phyloP scores from a whole-genome alignment of 2,888 invertebrate species.

The Cremastinae sp. region DNA sequence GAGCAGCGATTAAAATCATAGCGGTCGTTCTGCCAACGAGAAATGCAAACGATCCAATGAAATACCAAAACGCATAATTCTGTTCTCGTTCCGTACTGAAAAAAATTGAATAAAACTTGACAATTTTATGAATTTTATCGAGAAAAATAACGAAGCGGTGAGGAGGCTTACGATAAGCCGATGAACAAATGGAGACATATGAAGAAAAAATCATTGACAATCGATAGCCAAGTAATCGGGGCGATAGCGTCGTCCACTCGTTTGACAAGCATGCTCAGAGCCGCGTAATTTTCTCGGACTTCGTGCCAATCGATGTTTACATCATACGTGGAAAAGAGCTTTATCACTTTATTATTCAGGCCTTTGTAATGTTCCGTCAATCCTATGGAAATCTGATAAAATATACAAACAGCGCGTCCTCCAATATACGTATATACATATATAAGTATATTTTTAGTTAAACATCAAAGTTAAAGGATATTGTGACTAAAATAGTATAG shows the following conservation, averaged over 20 bases:
- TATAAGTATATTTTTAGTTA: no score
- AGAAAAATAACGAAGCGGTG: conserved; percentile 18
- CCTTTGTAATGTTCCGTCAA: conserved; percentile 85
- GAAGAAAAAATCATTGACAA: conserved; percentile 87
- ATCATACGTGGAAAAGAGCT: conserved; percentile 77
- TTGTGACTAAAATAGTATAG: neutral
- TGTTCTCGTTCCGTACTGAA: conserved; percentile 55
- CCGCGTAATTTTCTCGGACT: conserved; percentile 85
- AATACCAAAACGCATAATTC: conserved; percentile 80
- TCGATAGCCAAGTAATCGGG: conserved; percentile 85
- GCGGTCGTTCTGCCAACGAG: conserved; percentile 80
- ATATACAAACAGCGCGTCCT: neutral
- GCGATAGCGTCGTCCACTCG: conserved; percentile 84
- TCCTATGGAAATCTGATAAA: conserved; percentile 79
- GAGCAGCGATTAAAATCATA: conserved; percentile 81
- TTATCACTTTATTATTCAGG: conserved; percentile 82
- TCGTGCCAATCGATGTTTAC: conserved; percentile 82
- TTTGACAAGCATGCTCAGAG: conserved; percentile 83
- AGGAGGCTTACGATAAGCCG: conserved; percentile 83
- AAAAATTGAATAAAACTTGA: neutral
- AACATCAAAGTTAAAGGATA: neutral
- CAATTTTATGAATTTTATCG: neutral
- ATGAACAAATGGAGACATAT: conserved; percentile 87
- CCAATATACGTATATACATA: no score
- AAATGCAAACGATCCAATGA: conserved; percentile 82